These are phyloP conservation scores for Acanthurus lineatus DNA, from an alignment of 2,797 vertebrate genomes.

Conservation along the genomic window DNA sequence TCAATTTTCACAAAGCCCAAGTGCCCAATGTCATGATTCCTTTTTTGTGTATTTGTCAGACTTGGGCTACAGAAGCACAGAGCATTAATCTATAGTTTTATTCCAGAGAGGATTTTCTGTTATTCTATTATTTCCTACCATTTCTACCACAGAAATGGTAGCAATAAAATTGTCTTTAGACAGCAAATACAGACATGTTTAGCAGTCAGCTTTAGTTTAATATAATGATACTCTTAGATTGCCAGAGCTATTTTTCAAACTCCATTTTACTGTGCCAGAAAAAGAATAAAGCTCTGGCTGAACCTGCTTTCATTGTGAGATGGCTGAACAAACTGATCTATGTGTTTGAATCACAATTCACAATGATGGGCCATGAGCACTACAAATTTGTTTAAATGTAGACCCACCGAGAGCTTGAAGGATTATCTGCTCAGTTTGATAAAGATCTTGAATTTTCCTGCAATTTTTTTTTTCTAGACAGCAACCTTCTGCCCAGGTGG, in stretches of 20 bases:
- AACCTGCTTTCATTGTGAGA: slow-evolving; percentile 40
- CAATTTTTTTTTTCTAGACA: neutral
- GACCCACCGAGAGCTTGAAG: slow-evolving; percentile 14
- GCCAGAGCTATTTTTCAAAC: slow-evolving; percentile 47
- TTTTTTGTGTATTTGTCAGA: slow-evolving; percentile 48
- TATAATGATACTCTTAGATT: slow-evolving; percentile 34
- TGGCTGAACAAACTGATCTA: slow-evolving; percentile 20
- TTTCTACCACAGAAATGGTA: too few relatives aligned
- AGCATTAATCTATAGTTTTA: slow-evolving; percentile 48
- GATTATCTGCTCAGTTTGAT: neutral
- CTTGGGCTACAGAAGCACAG: slow-evolving; percentile 24
- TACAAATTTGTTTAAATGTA: slow-evolving; percentile 22
- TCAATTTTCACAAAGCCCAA: slow-evolving; percentile 58
- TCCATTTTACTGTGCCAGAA: slow-evolving; percentile 57
- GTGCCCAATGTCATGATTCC: slow-evolving; percentile 27
- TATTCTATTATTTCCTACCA: too few relatives aligned
- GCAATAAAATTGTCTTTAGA: too few relatives aligned
- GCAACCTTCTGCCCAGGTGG: slow-evolving; percentile 21
- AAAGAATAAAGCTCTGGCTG: slow-evolving; percentile 38
- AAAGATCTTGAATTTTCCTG: slow-evolving; percentile 1
- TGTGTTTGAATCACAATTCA: slow-evolving; percentile 25
- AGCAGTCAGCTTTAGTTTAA: slow-evolving; percentile 45
- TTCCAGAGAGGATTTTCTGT: slow-evolving; percentile 24
- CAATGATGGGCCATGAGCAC: neutral
- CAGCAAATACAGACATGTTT: slow-evolving; percentile 3